Evolutionary conservation across 1,140 invertebrate genomes (phyloP), one percentile per base, ranked within the genome.

Genomic region (Drosophila kurseongensis): DNA sequence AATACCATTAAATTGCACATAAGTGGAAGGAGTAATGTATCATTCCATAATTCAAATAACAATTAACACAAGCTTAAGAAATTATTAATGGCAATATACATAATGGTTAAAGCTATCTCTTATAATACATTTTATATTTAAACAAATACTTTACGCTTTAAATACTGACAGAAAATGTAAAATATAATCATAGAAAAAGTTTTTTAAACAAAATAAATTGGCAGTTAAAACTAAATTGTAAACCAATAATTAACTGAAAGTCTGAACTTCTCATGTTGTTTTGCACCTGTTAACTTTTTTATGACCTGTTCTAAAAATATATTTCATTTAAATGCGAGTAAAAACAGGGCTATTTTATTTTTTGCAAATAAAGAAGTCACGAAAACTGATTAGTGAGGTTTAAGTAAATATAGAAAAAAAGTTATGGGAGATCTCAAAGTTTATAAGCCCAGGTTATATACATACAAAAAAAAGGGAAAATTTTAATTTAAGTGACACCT

Each of bases 341-440:
- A 13, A 40, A 13, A 40, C 12, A 0, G 1, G 2, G 10, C 10
- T 55, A 0, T 40, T 27, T 23, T 7, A 29, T 29, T 12, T 14
- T 27, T n/a, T 50, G 36, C 44, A 41, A 66, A 62, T 67, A 48
- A 62, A 48, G 12, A 62, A 67, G 38, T 44, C 59, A 67, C 38
- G 59, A 65, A 51, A 35, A 42, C 12, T 1, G 7, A 41, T 62
- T 23, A 42, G 50, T 16, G 5, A 9, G 23, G 0, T 4, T 5
- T 10, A 8, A 1, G 8, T 4, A 29, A 18, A 12, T 32, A 14
- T 18, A 58, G 7, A 5, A 8, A 8, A 32, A 5, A 14, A 50
- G 2, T 32, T 50, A 1, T 5, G 4, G 3, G 9, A 5, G 9
- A n/a, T 29, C 9, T 18, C 14, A 0, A 10, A 18, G 14, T 10